A percentile compares a stretch with the other conserved stretches of the same genome.
Conservation (phyloP, 2,888 invertebrate species). For the Leptopilina syphax region DNA sequence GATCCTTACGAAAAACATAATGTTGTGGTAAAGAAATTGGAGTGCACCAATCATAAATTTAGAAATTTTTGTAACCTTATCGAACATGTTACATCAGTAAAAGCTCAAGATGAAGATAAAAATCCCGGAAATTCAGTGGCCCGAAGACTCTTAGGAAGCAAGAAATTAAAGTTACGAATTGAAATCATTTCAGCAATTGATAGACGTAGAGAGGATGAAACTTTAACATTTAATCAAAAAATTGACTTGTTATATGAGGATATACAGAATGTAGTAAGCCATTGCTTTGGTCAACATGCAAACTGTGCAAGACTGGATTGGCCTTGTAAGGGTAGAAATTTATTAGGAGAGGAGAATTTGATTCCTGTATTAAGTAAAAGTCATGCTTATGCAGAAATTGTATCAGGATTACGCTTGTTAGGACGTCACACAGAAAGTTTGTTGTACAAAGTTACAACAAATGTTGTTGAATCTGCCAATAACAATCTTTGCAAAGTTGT, state of each 20-base stretch:
- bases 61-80: constrained; percentile 31
- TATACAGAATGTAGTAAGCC: background rate
- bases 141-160: background rate
- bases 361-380: background rate
- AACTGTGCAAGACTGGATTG: background rate
- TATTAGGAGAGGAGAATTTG: background rate
- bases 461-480: background rate
- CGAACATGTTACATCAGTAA: background rate
- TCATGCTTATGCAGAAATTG: background rate
- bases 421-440: background rate
- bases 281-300: background rate
- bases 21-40: constrained; percentile 41
- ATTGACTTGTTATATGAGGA: background rate
- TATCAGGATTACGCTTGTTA: background rate
- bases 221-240: background rate
- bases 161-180: background rate
- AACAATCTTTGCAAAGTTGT: background rate
- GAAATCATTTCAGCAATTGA: background rate
- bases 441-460: constrained; percentile 14
- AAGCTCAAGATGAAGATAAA: background rate
- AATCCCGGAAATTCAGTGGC: background rate
- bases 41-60: constrained; percentile 42
- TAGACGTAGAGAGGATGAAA: background rate
- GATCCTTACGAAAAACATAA: constrained; percentile 40
- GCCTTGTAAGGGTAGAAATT: background rate